Evolutionary conservation across 2,797 vertebrate species (phyloP).

Genomic region (Poeciliopsis paucimaculata): DNA sequence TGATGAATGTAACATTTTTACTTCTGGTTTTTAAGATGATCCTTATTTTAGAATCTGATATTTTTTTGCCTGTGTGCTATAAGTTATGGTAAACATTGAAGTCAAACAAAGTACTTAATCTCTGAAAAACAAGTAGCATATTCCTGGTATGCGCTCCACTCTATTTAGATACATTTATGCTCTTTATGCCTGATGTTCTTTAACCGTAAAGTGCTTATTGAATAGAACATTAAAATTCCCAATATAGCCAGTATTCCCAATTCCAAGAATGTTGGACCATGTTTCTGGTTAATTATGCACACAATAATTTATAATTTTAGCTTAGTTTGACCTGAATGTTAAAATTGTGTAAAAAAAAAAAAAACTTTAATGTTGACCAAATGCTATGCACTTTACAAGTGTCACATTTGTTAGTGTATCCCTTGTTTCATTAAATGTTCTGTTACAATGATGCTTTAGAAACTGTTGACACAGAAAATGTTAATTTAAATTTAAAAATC

Average conservation of each 20-base stretch:
- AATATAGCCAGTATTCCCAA: slow-evolving; percentile 18
- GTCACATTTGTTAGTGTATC: slow-evolving; percentile 49
- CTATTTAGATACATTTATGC: slow-evolving; percentile 1
- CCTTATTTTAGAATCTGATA: slow-evolving; percentile 38
- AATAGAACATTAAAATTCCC: not conserved
- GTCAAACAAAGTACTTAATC: slow-evolving; percentile 47
- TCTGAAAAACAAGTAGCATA: slow-evolving; percentile 7
- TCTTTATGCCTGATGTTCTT: not conserved
- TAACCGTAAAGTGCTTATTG: slow-evolving; percentile 6
- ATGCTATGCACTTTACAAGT: slow-evolving; percentile 75
- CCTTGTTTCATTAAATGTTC: slow-evolving; percentile 18
- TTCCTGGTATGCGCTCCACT: slow-evolving; percentile 13
- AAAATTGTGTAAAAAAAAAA: slow-evolving; percentile 5
- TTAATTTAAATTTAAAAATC: slow-evolving; percentile 40
- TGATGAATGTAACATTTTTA: slow-evolving; percentile 72
- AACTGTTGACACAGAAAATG: slow-evolving; percentile 9
- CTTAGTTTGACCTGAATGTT: slow-evolving; percentile 18
- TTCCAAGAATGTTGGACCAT: slow-evolving; percentile 6
- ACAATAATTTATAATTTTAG: not conserved
- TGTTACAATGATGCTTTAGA: not conserved
- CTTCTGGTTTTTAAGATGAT: slow-evolving; percentile 49
- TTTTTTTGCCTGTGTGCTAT: slow-evolving; percentile 26
- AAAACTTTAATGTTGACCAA: slow-evolving; percentile 53
- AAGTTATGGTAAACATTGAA: slow-evolving; percentile 35
- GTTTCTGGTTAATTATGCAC: slow-evolving; percentile 17